A percentile compares a stretch with the other conserved stretches of the same genome.
These are phyloP conservation scores for Protonemura montana DNA, from an alignment of 2,888 invertebrate species.

Conservation along the genomic window DNA sequence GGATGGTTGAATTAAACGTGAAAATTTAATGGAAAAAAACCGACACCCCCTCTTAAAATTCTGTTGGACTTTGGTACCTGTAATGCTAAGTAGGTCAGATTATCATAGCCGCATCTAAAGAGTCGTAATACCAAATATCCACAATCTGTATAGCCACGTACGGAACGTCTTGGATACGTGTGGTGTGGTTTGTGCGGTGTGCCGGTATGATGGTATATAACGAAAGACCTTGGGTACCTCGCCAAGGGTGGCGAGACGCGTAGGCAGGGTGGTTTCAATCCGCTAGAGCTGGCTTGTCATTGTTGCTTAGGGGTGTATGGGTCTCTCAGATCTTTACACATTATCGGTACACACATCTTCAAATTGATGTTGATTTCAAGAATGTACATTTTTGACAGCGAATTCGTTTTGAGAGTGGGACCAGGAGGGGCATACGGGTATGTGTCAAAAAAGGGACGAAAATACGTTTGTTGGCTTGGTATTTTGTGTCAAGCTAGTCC, in stretches of 20 bases:
- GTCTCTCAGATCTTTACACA: neutral
- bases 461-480: neutral
- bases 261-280: neutral
- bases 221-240: neutral
- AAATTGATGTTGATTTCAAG: constrained; percentile 23
- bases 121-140: constrained; percentile 25
- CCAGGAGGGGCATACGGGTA: neutral
- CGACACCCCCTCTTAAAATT: constrained; percentile 27
- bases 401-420: too few relatives aligned
- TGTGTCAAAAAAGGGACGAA: neutral
- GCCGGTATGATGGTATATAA: neutral
- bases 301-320: constrained; percentile 25
- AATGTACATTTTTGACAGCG: neutral
- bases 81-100: constrained; percentile 48
- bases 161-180: neutral
- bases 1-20: constrained; percentile 18
- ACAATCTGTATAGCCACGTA: neutral
- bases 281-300: constrained; percentile 21
- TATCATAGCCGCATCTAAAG: constrained; percentile 47
- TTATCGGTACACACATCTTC: constrained; percentile 25
- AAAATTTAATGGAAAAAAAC: constrained; percentile 13
- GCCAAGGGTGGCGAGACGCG: neutral
- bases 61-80: constrained; percentile 29
- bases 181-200: neutral
- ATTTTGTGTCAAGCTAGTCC: neutral